A percentile compares a stretch with the other conserved stretches of the same genome.
Conservation (phyloP, 2,797 vertebrate genomes). For the Pseudopleuronectes americanus region DNA sequence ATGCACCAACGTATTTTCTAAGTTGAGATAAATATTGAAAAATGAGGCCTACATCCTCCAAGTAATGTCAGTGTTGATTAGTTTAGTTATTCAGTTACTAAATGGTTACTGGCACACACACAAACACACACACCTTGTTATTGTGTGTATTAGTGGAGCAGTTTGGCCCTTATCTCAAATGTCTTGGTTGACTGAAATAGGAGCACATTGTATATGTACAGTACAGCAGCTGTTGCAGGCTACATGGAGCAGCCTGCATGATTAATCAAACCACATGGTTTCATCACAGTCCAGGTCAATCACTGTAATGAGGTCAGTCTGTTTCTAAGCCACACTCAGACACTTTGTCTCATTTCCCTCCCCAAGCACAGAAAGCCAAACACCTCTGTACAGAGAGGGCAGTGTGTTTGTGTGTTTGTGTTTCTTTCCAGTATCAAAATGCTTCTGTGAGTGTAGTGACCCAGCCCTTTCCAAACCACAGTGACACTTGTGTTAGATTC, state of each 20-base stretch:
- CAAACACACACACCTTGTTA: too few relatives aligned
- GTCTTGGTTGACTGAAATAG: too few relatives aligned
- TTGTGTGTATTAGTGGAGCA: not conserved
- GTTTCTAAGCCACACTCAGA: not conserved
- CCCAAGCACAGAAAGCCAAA: not conserved
- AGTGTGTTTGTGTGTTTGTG: constrained; percentile 1
- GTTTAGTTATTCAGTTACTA: too few relatives aligned
- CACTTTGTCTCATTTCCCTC: not conserved
- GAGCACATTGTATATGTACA: not conserved
- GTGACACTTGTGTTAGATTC: constrained; percentile 35
- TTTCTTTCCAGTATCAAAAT: constrained; percentile 18
- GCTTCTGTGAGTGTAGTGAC: constrained; percentile 19
- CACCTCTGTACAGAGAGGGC: too few relatives aligned
- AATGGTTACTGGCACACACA: too few relatives aligned
- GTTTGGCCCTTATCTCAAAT: not conserved
- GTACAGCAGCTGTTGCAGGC: not conserved
- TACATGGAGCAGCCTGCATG: not conserved
- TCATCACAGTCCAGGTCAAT: not conserved
- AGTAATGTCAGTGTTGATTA: too few relatives aligned
- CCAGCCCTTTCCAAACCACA: constrained; percentile 27
- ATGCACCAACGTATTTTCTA: too few relatives aligned
- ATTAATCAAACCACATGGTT: not conserved
- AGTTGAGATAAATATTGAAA: too few relatives aligned
- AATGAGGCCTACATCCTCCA: too few relatives aligned
- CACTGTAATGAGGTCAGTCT: not conserved